A percentile compares a stretch with the other conserved stretches of the same genome.
Conservation (phyloP, 2,797 vertebrate species). For the Syncerus caffer region DNA sequence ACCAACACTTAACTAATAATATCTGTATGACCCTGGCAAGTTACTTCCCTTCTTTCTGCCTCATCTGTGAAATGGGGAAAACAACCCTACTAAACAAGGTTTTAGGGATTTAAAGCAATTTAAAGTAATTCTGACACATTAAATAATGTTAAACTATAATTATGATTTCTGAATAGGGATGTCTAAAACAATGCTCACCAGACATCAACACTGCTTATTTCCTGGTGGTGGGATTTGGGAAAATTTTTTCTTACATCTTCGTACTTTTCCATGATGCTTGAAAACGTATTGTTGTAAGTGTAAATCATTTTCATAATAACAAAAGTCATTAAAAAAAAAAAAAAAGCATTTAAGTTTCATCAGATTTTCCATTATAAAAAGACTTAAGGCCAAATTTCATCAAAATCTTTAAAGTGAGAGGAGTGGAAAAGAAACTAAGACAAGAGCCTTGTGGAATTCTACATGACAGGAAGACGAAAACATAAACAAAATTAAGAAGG, state of each 20-base stretch:
- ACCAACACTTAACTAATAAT: background rate
- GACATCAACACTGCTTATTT: background rate
- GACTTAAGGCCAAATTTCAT: conserved; percentile 9
- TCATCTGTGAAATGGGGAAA: background rate
- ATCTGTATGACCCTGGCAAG: background rate
- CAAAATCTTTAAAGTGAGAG: background rate
- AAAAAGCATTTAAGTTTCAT: background rate
- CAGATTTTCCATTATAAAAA: background rate
- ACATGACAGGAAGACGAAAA: background rate
- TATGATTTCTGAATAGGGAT: background rate
- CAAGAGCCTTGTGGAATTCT: background rate
- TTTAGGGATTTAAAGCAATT: background rate
- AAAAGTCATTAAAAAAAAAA: background rate
- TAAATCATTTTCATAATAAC: background rate
- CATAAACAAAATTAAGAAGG: background rate
- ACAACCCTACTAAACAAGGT: background rate
- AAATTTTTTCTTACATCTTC: background rate
- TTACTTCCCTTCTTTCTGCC: background rate
- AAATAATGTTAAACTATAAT: background rate
- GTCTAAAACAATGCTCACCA: background rate
- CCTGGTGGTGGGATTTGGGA: background rate
- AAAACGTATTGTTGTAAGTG: background rate
- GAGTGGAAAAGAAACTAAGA: background rate
- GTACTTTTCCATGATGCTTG: background rate
- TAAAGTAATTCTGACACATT: background rate